These are phyloP conservation scores for Scolopax mira DNA, from an alignment of 2,113 vertebrate species.

Conservation along the genomic window DNA sequence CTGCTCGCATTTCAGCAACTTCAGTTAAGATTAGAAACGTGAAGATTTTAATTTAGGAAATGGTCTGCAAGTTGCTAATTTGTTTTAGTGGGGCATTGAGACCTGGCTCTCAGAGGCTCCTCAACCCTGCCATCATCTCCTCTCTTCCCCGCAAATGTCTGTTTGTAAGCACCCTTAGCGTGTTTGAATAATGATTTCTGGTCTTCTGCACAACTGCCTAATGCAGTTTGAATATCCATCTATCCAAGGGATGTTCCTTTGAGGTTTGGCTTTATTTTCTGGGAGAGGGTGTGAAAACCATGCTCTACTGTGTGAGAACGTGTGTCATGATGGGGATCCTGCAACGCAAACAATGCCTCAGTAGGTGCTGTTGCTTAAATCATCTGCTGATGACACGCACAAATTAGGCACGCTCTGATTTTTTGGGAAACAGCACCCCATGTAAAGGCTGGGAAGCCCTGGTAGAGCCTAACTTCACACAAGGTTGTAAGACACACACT, in stretches of 20 bases:
- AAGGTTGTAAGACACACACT: too few relatives aligned
- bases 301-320: not conserved
- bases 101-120: not conserved
- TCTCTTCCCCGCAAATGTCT: not conserved
- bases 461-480: not conserved
- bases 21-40: not conserved
- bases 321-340: not conserved
- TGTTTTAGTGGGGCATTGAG: not conserved
- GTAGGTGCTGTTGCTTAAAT: not conserved
- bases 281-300: not conserved
- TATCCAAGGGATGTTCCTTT: not conserved
- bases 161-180: not conserved
- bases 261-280: constrained; percentile 8
- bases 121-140: not conserved
- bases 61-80: not conserved
- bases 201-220: not conserved
- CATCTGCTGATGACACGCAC: not conserved
- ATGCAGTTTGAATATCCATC: not conserved
- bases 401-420: not conserved
- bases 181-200: constrained; percentile 2
- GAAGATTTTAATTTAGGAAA: not conserved
- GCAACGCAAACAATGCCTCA: not conserved
- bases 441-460: not conserved
- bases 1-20: not conserved
- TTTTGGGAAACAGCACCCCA: not conserved